These are phyloP conservation scores for Enteromius argenteus DNA, from an alignment of 2,797 vertebrate genomes.

Conservation along the genomic window DNA sequence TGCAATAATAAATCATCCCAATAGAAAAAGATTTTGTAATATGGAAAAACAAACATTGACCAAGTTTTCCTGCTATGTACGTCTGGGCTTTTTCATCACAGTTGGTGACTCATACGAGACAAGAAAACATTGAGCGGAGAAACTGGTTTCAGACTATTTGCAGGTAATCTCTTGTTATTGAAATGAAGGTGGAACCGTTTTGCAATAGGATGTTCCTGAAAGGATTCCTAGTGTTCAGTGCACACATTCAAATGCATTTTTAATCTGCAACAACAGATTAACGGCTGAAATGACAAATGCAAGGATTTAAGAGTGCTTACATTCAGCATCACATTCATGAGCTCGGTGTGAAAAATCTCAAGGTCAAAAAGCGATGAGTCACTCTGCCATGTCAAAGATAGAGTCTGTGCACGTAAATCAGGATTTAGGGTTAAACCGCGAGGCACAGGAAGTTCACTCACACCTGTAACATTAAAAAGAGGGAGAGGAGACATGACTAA, in stretches of 20 bases:
- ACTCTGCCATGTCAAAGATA: constrained; percentile 76
- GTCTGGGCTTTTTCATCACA: not conserved
- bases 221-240: not conserved
- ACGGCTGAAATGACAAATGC: not conserved
- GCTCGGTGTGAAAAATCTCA: constrained; percentile 76
- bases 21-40: not conserved
- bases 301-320: constrained; percentile 67
- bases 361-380: constrained; percentile 74
- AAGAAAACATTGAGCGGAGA: not conserved
- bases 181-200: not conserved
- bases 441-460: constrained; percentile 68
- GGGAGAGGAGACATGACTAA: not conserved
- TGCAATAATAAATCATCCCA: not conserved
- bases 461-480: constrained; percentile 4
- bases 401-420: constrained; percentile 60
- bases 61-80: not conserved
- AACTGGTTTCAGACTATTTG: not conserved
- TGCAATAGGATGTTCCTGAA: not conserved
- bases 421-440: constrained; percentile 66
- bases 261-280: not conserved
- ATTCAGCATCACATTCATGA: constrained; percentile 73
- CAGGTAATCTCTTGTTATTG: constrained; percentile 13
- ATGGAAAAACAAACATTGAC: not conserved
- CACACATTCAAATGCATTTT: not conserved
- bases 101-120: not conserved